Evolutionary conservation across 1,140 invertebrate species (phyloP), one percentile per base, ranked within the genome.

Genomic region (Plectrocnemia conspersa): DNA sequence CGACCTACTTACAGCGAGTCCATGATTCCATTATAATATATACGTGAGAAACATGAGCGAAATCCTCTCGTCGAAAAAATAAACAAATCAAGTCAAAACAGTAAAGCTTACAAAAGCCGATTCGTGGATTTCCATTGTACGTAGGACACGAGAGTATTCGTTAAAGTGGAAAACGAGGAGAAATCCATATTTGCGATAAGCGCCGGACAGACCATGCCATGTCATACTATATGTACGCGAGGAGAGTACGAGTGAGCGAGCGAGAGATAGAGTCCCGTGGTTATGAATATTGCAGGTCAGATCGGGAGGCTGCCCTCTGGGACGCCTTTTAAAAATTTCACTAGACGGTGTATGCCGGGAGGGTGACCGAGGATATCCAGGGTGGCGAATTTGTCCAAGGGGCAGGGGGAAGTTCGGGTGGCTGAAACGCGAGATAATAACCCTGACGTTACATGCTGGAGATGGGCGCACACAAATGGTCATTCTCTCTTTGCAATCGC

Each of bases 211-310:
- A n/a, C 18, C n/a, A n/a, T n/a, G n/a, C n/a, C n/a, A n/a, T n/a
- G n/a, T n/a, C n/a, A n/a, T n/a, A n/a, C n/a, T n/a, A n/a, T n/a
- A n/a, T n/a, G n/a, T n/a, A n/a, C n/a, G n/a, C n/a, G n/a, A n/a
- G n/a, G n/a, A n/a, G n/a, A n/a, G n/a, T n/a, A n/a, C n/a, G n/a
- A n/a, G n/a, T n/a, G n/a, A n/a, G n/a, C n/a, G n/a, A n/a, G n/a
- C n/a, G n/a, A n/a, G n/a, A n/a, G n/a, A n/a, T n/a, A n/a, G 33
- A 50, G 33, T 27, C 22, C 18, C 32, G 32, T 24, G 22, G 47
- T 50, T 50, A 50, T 50, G 47, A 50, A 50, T 50, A 50, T 50
- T 50, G 35, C 47, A 50, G 47, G 47, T 50, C 47, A 50, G 47
- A 38, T 38, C 33, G 32, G 46, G 29, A 22, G 13, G 5, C 25